phyloP scores from a whole-genome alignment of 1,140 invertebrate genomes.

The Lasaia peninsularis region DNA sequence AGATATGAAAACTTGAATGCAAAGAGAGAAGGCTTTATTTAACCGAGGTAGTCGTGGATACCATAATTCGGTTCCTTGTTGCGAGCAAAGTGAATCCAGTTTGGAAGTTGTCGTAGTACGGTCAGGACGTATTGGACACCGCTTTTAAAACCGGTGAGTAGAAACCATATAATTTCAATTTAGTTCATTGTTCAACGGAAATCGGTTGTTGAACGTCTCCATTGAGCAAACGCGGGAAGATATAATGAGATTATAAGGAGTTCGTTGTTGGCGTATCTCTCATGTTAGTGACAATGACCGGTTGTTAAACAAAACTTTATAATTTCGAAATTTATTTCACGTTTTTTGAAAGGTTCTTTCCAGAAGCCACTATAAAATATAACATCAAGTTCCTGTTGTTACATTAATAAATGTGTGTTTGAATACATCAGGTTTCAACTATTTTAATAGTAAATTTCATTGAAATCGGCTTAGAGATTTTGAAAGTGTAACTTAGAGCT shows the following conservation, averaged over 20 bases:
- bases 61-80: neutral
- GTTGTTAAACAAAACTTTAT: neutral
- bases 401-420: no score
- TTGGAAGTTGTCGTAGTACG: neutral
- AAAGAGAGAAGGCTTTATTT: conserved; percentile 4
- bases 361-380: no score
- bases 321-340: no score
- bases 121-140: neutral
- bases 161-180: conserved; percentile 7
- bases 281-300: neutral
- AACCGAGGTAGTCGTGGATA: neutral
- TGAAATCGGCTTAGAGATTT: no score
- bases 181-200: conserved; percentile 8
- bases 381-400: no score
- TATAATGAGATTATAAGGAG: neutral
- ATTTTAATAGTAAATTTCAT: no score
- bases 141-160: neutral
- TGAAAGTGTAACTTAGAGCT: no score
- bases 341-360: no score
- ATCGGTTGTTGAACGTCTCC: neutral
- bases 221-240: neutral
- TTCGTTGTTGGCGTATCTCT: neutral
- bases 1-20: neutral
- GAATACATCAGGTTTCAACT: no score
- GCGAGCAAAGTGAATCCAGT: neutral